These are phyloP conservation scores for Recurvirostra avosetta DNA, from an alignment of 2,113 vertebrate species.

Conservation along the genomic window DNA sequence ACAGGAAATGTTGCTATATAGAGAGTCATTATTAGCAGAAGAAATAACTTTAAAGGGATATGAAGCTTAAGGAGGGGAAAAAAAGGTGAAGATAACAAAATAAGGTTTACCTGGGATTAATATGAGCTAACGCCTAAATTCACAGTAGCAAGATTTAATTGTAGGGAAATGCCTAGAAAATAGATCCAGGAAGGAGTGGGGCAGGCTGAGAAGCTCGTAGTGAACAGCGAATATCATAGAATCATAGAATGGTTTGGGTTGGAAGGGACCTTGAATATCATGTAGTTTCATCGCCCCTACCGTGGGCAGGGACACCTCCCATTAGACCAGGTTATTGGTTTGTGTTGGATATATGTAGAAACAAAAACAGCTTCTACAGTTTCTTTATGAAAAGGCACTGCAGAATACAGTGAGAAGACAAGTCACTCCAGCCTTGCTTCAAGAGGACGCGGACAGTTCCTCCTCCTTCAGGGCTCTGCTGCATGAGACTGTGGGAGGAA, in stretches of 20 bases:
- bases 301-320: too few species aligned
- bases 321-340: not conserved
- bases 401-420: not conserved
- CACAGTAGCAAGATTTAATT: not conserved
- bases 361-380: not conserved
- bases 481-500: not conserved
- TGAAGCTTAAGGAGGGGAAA: not conserved
- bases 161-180: not conserved
- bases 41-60: not conserved
- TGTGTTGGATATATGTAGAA: not conserved
- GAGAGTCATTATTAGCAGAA: not conserved
- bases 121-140: not conserved
- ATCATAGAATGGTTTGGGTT: too few species aligned
- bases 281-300: too few species aligned
- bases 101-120: not conserved
- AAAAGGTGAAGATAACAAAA: not conserved
- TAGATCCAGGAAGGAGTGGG: not conserved
- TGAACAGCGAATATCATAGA: not conserved
- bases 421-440: not conserved
- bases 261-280: too few species aligned
- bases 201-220: not conserved
- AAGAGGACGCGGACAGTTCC: fast-evolving
- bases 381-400: not conserved
- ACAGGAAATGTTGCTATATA: not conserved
- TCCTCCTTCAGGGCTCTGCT: not conserved